Evolutionary conservation across 2,888 invertebrate species (phyloP), one percentile per base, ranked within the genome.

Genomic region (Torymus aiolomorphi): DNA sequence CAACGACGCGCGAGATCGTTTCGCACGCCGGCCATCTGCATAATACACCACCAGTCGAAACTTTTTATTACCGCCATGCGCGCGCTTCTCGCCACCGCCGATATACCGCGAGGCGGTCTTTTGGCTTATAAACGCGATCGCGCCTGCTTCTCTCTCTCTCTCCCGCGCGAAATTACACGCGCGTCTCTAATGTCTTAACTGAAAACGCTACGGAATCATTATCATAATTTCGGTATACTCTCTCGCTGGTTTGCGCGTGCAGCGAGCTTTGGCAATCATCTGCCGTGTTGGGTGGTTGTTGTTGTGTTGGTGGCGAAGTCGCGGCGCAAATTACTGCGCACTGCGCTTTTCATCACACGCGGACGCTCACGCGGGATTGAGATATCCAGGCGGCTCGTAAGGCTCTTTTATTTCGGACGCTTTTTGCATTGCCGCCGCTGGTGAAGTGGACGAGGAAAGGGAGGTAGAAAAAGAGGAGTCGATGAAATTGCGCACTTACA

Each of bases 101-200:
- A 31, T 31, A 24, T 24, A 31, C n/a, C 31, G 31, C 5, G 62
- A 75, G 76, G 70, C 54, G 76, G 75, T 70, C 62, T 79, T 71
- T 31, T 31, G 31, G 31, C 31, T 31, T 69, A 80, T 77, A 74
- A 63, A 59, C 74, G 69, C 76, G 18, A 82, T 82, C 86, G 84
- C 85, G 79, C 84, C 85, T 85, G 86, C 78, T 87, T 87, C 86
- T 86, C 86, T 31, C 31, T 31, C 31, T 31, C 31, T 31, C 5
- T 31, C 4, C 31, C 80, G 82, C 87, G 85, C 18, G 83, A 90
- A 89, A 90, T 90, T 90, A 89, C 86, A 88, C 87, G 86, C 54
- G 59, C 86, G 86, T 84, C 85, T 86, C 87, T 90, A 90, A 90
- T 90, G 90, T 90, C 90, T 90, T 90, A 90, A 90, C 90, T 89